Conservation (phyloP, 2,797 vertebrate species). For the Fundulus diaphanus region DNA sequence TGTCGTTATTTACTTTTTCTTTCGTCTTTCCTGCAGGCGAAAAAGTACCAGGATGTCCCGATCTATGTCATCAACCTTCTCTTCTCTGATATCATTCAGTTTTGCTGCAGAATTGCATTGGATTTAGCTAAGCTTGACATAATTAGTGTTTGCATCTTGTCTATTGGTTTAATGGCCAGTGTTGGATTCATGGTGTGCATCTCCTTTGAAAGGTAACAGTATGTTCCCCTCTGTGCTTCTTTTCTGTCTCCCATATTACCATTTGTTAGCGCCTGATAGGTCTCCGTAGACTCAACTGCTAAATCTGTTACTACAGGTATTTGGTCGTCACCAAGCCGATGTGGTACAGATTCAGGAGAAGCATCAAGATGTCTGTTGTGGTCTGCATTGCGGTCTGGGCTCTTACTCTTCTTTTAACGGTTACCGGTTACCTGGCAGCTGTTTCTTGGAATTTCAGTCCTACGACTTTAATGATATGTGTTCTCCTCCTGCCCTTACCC, state of each 20-base stretch:
- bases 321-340: conserved; percentile 14
- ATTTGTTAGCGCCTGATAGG: fast-evolving
- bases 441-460: fast-evolving
- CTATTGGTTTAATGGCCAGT: not conserved
- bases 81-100: not conserved
- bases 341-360: conserved; percentile 14
- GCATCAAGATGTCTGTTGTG: not conserved
- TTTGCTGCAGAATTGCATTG: not conserved
- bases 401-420: fast-evolving
- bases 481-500: fast-evolving
- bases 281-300: not conserved
- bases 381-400: conserved; percentile 10
- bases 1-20: not conserved
- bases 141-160: not conserved
- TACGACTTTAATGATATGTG: no score
- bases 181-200: conserved; percentile 8
- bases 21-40: not conserved
- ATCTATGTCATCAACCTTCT: conserved; percentile 15
- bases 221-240: no score
- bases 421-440: not conserved
- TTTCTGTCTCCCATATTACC: not conserved
- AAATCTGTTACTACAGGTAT: conserved; percentile 12
- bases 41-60: not conserved
- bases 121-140: fast-evolving
- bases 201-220: conserved; percentile 1